Base-by-base conservation (phyloP, 2,888 invertebrate genomes). In the Leptinotarsa tumamoca region DNA sequence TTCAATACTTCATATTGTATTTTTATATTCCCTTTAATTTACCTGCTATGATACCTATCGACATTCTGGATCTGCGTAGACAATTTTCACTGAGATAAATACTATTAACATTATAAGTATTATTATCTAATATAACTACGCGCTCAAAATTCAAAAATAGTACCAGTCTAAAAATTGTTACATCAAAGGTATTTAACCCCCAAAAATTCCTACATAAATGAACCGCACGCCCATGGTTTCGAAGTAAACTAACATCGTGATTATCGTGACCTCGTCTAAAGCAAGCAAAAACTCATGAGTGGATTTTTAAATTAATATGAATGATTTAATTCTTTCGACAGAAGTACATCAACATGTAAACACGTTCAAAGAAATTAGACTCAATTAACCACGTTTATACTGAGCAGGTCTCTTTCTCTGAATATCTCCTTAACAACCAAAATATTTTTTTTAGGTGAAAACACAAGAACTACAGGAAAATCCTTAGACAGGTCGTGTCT, bases 261-360 rank as follows among this genome's bases (percentile, higher is more conserved):
- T 58, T 58, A 13, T 23, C 58, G 21, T 58, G 58, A 58, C 58
- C 58, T 58, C 58, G 58, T 23, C 58, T 21, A 23, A 58, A 58
- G 23, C 23, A 58, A 23, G 13, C 27, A 21, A 58, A 58, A 58
- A 23, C 23, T 23, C 54, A 54, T 54, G 54, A 54, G 54, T 54
- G n/a, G 54, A 43, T 18, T 54, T 54, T 18, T 23, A 58, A 58
- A 58, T 58, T 21, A 14, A 58, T 58, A 23, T 58, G 15, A 21
- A 27, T 58, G 18, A 21, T 58, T 14, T 58, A 58, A 23, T 27
- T 21, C 3, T 23, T 58, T 58, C 23, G 1, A 58, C 21, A 58
- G 3, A 14, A 23, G 18, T 23, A 21, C 14, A 58, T 58, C 58
- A 58, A 58, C 56, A 17, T 10, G 56, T 17, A 18, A 18, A 17